Evolutionary conservation across 2,113 vertebrate species (phyloP), one percentile per base, ranked within the genome.

Genomic region (Melanerpes formicivorus): DNA sequence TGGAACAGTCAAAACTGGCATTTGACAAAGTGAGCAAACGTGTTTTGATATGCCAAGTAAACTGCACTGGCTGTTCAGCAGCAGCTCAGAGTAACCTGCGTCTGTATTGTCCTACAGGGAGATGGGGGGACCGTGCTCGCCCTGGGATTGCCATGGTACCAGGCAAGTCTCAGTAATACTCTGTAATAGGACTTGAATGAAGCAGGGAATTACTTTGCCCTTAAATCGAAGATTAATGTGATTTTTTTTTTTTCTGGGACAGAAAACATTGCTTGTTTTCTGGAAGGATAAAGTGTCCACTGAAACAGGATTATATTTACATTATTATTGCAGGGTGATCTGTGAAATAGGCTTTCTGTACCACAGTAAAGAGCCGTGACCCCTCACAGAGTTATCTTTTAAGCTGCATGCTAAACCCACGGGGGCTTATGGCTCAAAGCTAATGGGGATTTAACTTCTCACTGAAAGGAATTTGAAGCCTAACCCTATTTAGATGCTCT

Each of bases 401-500:
- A 95, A 96, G 96, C 91, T 76, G 27, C 9, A 7, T 91, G 59
- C 74, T 96, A 96, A 96, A 96, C 77, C 91, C 80, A 75, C 0
- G 1, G 79, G 73, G 82, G 70, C 40, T 96, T 92, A 93, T 44
- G 44, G 82, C 95, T 94, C 87, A 91, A 80, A 93, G 72, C 84
- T 94, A 95, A 92, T 94, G 79, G 87, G 82, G 96, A 96, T 96
- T 96, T 95, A 94, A 83, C 90, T 91, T 88, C 76, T 93, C 85
- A 85, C 70, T 93, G 95, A 91, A 93, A 93, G 77, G 94, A 93
- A 88, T 96, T 93, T 91, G 80, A 90, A 94, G 91, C 91, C 90
- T 95, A 91, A 95, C 92, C 88, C 93, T 93, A 84, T 96, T 95
- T 95, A 88, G 95, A 83, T 95, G 92, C 80, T 95, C 83, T 95